Conservation (phyloP, 1,140 invertebrate species). For the Atta cephalotes region DNA sequence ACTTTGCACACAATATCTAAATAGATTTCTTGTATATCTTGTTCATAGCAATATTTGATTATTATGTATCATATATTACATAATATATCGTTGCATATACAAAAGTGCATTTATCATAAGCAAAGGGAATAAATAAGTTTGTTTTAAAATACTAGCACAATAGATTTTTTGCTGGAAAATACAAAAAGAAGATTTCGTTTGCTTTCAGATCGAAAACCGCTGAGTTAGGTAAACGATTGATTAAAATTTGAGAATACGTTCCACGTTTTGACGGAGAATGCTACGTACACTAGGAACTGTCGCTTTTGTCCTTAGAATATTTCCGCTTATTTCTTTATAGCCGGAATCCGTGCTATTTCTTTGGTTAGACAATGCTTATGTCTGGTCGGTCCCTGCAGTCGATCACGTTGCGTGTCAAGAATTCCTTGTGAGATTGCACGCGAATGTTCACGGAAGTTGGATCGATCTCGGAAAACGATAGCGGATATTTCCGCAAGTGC, state of each 20-base stretch:
- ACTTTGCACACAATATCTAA: neutral
- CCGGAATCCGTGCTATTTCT: slow-evolving; percentile 32
- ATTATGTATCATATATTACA: neutral
- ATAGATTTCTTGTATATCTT: neutral
- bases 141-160: neutral
- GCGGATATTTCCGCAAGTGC: slow-evolving; percentile 34
- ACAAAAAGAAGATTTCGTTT: neutral
- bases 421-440: slow-evolving; percentile 49
- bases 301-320: slow-evolving; percentile 25
- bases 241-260: slow-evolving; percentile 9
- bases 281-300: neutral
- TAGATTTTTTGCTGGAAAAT: neutral
- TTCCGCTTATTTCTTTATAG: slow-evolving; percentile 14
- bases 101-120: neutral
- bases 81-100: neutral
- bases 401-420: slow-evolving; percentile 31
- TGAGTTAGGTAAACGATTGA: slow-evolving; percentile 21
- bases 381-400: neutral
- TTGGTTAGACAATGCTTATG: neutral
- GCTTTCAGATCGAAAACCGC: neutral
- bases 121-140: neutral
- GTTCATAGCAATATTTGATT: neutral
- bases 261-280: neutral
- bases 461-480: slow-evolving; percentile 21
- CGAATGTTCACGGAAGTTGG: neutral